Base-by-base conservation (phyloP, 1,140 invertebrate genomes). In the Trichonephila clavata region DNA sequence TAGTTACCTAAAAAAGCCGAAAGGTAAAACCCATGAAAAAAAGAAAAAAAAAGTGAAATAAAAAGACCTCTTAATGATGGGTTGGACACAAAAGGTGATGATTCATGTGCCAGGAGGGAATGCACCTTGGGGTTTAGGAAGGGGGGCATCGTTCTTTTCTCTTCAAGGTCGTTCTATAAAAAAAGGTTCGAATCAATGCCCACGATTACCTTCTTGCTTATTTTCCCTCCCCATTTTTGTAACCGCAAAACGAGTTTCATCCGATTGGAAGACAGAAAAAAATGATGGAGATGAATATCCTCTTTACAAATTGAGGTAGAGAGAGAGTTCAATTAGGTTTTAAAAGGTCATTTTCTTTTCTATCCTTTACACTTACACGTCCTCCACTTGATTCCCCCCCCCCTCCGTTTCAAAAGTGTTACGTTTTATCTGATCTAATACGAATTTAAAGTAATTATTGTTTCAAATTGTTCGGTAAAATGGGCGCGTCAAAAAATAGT, bases 71-170 rank as follows among this genome's bases (percentile, higher is more conserved):
- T 43, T 60, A 86, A 86, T 86, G 83, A 86, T 60, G 57, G 83
- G 83, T 60, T 86, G 83, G 21, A 59, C 57, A 86, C 83, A 86
- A 86, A 86, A 86, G 83, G 83, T 24, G 43, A 60, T 86, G 81
- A 83, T 83, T 83, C 81, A 83, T 50, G 27, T 21, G 32, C 21
- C 18, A 21, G 61, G 61, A 63, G 61, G 61, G 7, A 20, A 63
- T 20, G 61, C 16, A 63, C 61, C 50, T 43, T 65, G 24, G 84
- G 50, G 24, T 43, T 18, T 24, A 20, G 16, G 24, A 1, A n/a
- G 24, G 10, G 57, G 18, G 83, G 57, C 84, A 39, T 83, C 81
- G 81, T 83, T 83, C 81, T 83, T 50, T 39, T n/a, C 57, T 18
- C n/a, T 18, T 59, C 84, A 86, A 86, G 84, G 84, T 86, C 84